phyloP scores from a whole-genome alignment of 2,888 invertebrate species.

The Nasonovia ribisnigri region DNA sequence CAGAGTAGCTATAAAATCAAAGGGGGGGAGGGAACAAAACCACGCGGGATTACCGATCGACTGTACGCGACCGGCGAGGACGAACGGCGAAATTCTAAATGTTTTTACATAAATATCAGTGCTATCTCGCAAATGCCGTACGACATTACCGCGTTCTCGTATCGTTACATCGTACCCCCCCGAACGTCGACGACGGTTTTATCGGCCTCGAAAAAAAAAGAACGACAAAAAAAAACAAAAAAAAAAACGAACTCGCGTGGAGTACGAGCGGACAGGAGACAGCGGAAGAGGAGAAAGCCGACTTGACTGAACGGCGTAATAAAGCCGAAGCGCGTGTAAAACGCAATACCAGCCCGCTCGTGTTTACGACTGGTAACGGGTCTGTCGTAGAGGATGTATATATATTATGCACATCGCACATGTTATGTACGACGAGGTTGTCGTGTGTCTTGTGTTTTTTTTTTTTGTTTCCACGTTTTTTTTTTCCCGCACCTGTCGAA shows the following conservation, averaged over 20 bases:
- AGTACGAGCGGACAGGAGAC: no score
- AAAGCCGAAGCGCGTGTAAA: conserved; percentile 12
- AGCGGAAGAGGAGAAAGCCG: background rate
- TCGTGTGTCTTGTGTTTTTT: background rate
- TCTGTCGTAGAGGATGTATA: background rate
- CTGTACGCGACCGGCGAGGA: background rate
- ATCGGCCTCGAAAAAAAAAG: background rate
- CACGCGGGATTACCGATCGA: background rate
- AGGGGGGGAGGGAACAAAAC: background rate
- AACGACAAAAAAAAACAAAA: no score
- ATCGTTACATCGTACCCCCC: no score
- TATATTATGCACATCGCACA: background rate
- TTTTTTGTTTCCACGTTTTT: background rate
- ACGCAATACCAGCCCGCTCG: background rate
- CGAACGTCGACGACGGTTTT: conserved; percentile 35
- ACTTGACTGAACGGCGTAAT: conserved; percentile 27
- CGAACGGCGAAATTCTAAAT: background rate
- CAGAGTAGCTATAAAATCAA: no score
- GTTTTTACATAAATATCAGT: conserved; percentile 53
- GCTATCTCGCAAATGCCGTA: conserved; percentile 24
- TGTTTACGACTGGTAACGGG: background rate
- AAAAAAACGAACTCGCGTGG: no score
- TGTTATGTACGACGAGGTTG: background rate
- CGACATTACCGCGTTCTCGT: conserved; percentile 1
- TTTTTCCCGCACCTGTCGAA: background rate